phyloP scores from a whole-genome alignment of 2,113 vertebrate species.

The Gallinago undulata region DNA sequence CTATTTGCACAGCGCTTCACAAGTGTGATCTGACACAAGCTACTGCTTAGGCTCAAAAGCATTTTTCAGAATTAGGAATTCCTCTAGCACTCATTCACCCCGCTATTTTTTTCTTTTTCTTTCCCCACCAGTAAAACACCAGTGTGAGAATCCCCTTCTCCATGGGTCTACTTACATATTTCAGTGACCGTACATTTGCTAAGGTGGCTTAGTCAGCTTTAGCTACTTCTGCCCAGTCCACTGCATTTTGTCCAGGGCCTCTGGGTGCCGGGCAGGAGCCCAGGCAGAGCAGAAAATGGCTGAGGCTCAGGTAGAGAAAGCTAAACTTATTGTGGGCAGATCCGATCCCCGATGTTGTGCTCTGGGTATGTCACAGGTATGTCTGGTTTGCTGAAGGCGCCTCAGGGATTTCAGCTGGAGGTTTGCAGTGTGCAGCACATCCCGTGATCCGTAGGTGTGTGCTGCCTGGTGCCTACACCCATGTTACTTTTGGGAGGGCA shows the following conservation, averaged over 20 bases:
- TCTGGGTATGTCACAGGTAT: background rate
- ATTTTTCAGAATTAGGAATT: background rate
- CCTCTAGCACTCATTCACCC: background rate
- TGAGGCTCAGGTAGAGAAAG: background rate
- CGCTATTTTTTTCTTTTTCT: no score
- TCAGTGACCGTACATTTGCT: background rate
- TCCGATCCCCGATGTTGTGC: fast-evolving
- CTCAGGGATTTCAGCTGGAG: background rate
- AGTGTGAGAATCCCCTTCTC: background rate
- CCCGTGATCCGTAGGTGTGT: background rate
- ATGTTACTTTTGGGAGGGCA: background rate
- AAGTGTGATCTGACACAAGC: background rate
- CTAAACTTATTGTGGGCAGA: background rate
- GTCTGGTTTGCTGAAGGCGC: background rate
- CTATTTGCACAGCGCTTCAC: background rate
- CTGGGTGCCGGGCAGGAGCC: background rate
- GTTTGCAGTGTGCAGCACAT: fast-evolving
- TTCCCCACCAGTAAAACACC: background rate
- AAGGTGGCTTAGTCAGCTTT: background rate
- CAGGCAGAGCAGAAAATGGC: background rate
- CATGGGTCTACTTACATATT: background rate
- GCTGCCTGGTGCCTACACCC: background rate
- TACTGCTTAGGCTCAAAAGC: background rate
- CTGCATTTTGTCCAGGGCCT: background rate
- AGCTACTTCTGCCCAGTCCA: background rate